Evolutionary conservation across 2,888 invertebrate genomes (phyloP), one percentile per base, ranked within the genome.

Genomic region (Ametastegia equiseti): DNA sequence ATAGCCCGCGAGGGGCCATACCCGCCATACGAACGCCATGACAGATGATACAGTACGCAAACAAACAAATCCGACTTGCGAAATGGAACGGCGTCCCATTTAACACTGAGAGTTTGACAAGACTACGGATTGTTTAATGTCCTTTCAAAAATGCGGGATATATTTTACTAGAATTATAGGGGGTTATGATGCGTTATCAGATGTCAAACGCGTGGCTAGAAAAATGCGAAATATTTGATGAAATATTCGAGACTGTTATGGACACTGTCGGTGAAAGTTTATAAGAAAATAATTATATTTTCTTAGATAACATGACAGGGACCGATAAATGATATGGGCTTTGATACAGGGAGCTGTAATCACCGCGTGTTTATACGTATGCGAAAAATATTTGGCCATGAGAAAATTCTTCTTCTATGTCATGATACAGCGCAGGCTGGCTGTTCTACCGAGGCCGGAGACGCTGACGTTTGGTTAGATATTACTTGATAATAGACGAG

Each of bases 41-140:
- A 90, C 90, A 89, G 90, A 87, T 87, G 88, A 88, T 87, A 87
- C 86, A 78, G 81, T 82, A 84, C 87, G 86, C 89, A 89, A 87
- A 88, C 88, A 89, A 89, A 89, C 89, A 88, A 88, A 85, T 84
- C 84, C 79, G 81, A 84, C 86, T 84, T 85, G 85, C 86, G 85
- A 86, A 88, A 85, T 86, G 80, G 85, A 84, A 83, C 82, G 83
- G 15, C 42, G 60, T 57, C 27, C 78, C 42, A 63, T 78, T 78
- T 63, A 63, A n/a, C 19, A 42, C 2, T 23, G 9, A 33, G 33
- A 54, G 19, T 78, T 60, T 30, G 27, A 60, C 42, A 30, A 57
- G 45, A 47, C 30, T 1, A 47, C 2, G 15, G 42, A 27, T 30
- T 15, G 27, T 27, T 9, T 3, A 27, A 30, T 7, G 30, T 11